Evolutionary conservation across 53 echinoderm and acorn worm genomes (phyloP).

Genomic region (Holothuria scabra): DNA sequence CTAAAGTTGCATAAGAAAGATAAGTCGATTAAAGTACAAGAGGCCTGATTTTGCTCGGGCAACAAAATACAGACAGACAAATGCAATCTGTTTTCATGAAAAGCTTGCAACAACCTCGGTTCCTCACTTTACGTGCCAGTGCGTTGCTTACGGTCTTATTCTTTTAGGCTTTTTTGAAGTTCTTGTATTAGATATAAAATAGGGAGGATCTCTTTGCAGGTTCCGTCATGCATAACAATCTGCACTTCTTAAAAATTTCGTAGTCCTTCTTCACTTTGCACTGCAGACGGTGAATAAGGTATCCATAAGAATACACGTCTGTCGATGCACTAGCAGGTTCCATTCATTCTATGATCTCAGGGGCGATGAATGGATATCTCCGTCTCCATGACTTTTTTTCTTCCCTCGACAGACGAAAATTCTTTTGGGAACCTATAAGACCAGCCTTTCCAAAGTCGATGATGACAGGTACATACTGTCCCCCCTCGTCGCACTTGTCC

Average conservation of each 20-base stretch:
- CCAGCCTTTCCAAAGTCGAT: slow-evolving; percentile 17
- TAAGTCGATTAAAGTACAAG: too few species aligned
- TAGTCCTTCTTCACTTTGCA: neutral
- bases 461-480: neutral
- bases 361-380: slow-evolving; percentile 10
- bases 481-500: neutral
- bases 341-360: neutral
- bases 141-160: neutral
- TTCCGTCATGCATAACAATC: slow-evolving; percentile 8
- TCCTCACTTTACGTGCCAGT: neutral
- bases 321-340: slow-evolving; percentile 19
- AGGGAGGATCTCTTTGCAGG: slow-evolving; percentile 19
- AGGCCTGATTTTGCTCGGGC: too few species aligned
- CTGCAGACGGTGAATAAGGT: slow-evolving; percentile 5
- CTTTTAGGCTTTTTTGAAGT: slow-evolving; percentile 1
- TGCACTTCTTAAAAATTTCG: slow-evolving; percentile 1
- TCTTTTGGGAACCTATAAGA: slow-evolving; percentile 13
- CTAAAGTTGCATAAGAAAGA: neutral
- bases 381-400: slow-evolving; percentile 6
- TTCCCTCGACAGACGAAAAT: slow-evolving; percentile 8
- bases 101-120: too few species aligned
- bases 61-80: too few species aligned
- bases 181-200: slow-evolving; percentile 22
- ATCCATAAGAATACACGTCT: slow-evolving; percentile 21
- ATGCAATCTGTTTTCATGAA: too few species aligned